Evolutionary conservation across 2,888 invertebrate genomes (phyloP), one percentile per base, ranked within the genome.

Genomic region (Prosapia bicincta): DNA sequence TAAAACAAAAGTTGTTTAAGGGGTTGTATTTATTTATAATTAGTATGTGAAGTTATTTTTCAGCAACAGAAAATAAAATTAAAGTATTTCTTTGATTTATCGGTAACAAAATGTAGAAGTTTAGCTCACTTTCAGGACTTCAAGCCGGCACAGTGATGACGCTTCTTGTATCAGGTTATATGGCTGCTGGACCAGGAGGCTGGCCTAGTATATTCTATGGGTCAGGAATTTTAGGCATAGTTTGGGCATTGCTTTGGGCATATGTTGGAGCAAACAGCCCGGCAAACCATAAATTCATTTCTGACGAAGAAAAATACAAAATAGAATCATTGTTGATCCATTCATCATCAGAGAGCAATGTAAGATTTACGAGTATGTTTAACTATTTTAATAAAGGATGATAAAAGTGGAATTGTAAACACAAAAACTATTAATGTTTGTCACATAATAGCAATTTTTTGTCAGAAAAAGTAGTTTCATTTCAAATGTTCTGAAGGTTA

Each of bases 181-280:
- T 76, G 6, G 72, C 76, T 5, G 68, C 66, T 7, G 68, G 72
- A 1, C 69, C 76, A 3, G 72, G 67, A 3, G 76, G 72, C 0
- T 76, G 76, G 76, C 76, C 76, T 0, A 28, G 68, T 13, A 72
- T 76, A 38, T 76, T 76, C 30, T 76, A 76, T 43, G 66, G 24
- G 28, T 68, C 76, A 38, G 76, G 76, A 38, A 10, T 15, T 15
- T 13, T 7, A 3, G 38, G 38, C 15, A 38, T 38, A 13, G 3
- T 38, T 13, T 38, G 38, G 38, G 7, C 38, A 13, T 38, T 38
- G 15, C 15, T 38, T 13, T 38, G 38, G 38, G 38, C 38, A 13
- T 38, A 13, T 38, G 15, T 38, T 13, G 38, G 38, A 38, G 38
- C 38, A 10, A 15, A 38, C 15, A 38, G 38, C 15, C 38, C 38